Conservation (phyloP, 2,797 vertebrate species). For the Podarcis lilfordi region DNA sequence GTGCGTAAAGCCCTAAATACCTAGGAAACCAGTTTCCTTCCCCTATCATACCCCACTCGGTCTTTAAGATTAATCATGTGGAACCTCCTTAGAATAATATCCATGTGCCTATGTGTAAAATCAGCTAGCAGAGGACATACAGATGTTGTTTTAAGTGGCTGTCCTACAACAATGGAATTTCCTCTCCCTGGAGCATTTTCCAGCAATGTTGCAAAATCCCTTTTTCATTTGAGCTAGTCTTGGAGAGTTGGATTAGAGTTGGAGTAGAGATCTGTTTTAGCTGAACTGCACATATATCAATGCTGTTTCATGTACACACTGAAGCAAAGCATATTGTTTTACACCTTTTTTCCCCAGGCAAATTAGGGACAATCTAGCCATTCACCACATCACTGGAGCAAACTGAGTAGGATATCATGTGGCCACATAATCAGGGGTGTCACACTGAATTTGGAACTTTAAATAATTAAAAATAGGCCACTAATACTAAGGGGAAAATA, state of each 20-base stretch:
- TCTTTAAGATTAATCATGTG: neutral
- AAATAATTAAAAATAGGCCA: neutral
- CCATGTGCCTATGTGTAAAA: neutral
- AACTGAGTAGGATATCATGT: neutral
- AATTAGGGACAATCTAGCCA: neutral
- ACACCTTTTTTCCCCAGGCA: neutral
- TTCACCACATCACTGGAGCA: neutral
- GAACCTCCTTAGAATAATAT: neutral
- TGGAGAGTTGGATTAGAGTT: neutral
- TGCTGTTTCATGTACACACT: neutral
- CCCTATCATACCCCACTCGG: neutral
- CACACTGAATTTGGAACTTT: neutral
- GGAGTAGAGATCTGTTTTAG: neutral
- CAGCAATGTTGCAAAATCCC: neutral
- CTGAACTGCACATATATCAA: no score
- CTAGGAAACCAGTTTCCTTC: neutral
- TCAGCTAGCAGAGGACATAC: neutral
- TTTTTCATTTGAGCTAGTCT: neutral
- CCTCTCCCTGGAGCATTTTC: neutral
- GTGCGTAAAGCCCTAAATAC: neutral
- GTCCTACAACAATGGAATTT: neutral
- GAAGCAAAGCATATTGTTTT: neutral
- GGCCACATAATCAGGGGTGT: neutral
- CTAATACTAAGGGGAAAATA: neutral
- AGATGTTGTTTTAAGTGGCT: neutral